Evolutionary conservation across 2,888 invertebrate genomes (phyloP).

Genomic region (Cerastis leucographa): DNA sequence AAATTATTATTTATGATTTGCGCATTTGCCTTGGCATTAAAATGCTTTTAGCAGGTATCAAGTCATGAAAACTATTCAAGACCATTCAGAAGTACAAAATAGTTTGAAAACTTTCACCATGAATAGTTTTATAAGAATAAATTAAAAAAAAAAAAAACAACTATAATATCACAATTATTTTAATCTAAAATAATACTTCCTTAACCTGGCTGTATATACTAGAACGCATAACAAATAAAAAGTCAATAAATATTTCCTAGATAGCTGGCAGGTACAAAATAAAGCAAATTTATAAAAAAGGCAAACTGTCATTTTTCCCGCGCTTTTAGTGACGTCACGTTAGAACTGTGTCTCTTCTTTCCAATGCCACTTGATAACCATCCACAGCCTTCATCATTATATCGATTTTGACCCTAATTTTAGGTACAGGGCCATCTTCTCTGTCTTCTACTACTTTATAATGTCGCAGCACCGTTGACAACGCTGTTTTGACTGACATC

Average conservation of each 20-base stretch:
- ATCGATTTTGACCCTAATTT: conserved; percentile 82
- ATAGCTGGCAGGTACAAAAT: not conserved
- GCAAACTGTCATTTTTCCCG: conserved; percentile 1
- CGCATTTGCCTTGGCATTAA: conserved; percentile 20
- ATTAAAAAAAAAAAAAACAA: conserved; percentile 19
- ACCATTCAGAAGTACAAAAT: not conserved
- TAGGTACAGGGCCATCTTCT: conserved; percentile 75
- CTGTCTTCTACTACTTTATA: conserved; percentile 77
- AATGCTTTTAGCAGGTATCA: not conserved
- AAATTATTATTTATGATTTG: conserved; percentile 24
- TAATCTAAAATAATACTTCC: conserved; percentile 20
- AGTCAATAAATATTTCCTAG: not conserved
- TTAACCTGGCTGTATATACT: conserved; percentile 24
- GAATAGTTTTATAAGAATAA: not conserved
- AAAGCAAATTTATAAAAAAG: not conserved
- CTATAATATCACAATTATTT: not conserved
- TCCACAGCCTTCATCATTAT: conserved; percentile 87
- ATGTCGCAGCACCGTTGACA: conserved; percentile 76
- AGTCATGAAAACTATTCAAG: not conserved
- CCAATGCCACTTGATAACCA: conserved; percentile 78
- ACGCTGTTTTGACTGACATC: conserved; percentile 84
- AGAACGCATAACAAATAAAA: conserved; percentile 26
- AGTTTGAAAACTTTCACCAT: not conserved
- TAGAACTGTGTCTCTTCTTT: conserved; percentile 67
- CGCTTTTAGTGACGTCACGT: conserved; percentile 4